Evolutionary conservation across 2,797 vertebrate species (phyloP).

Genomic region (Alosa sapidissima): DNA sequence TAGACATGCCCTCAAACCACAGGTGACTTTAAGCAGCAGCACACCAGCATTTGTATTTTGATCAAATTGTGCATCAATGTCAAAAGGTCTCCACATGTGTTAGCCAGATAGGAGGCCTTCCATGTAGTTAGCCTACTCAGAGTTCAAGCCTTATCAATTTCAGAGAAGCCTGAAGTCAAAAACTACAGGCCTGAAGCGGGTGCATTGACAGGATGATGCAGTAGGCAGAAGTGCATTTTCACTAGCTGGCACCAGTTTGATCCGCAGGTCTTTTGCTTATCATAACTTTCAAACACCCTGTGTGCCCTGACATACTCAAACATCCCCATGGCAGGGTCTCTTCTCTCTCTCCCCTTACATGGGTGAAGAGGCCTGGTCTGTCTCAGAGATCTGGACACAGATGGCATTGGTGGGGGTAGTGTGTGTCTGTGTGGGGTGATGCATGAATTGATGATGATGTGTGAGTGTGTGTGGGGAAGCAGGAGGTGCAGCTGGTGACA

Average conservation of each 20-base stretch:
- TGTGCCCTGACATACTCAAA: not conserved
- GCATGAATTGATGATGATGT: slow-evolving; percentile 24
- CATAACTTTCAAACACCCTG: not conserved
- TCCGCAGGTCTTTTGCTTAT: not conserved
- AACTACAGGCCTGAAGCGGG: not conserved
- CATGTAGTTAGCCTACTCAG: not conserved
- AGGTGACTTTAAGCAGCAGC: not conserved
- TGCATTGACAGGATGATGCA: not conserved
- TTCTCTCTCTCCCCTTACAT: not conserved
- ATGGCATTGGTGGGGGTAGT: slow-evolving; percentile 15
- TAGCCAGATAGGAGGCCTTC: not conserved
- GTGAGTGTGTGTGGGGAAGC: not conserved
- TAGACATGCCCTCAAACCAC: not conserved
- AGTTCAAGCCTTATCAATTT: not conserved
- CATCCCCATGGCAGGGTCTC: not conserved
- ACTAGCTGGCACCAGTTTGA: not conserved
- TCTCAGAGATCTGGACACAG: slow-evolving; percentile 15
- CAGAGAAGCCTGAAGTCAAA: not conserved
- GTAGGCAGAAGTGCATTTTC: not conserved
- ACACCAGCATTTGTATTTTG: not conserved
- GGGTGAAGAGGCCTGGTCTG: slow-evolving; percentile 9
- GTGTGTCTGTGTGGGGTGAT: slow-evolving; percentile 12
- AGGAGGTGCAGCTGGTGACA: slow-evolving; percentile 26
- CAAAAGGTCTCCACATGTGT: not conserved
- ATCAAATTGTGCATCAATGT: not conserved